A percentile compares a stretch with the other conserved stretches of the same genome.
Evolutionary conservation across 2,797 vertebrate genomes (phyloP).

Genomic region (Gastrophryne carolinensis): DNA sequence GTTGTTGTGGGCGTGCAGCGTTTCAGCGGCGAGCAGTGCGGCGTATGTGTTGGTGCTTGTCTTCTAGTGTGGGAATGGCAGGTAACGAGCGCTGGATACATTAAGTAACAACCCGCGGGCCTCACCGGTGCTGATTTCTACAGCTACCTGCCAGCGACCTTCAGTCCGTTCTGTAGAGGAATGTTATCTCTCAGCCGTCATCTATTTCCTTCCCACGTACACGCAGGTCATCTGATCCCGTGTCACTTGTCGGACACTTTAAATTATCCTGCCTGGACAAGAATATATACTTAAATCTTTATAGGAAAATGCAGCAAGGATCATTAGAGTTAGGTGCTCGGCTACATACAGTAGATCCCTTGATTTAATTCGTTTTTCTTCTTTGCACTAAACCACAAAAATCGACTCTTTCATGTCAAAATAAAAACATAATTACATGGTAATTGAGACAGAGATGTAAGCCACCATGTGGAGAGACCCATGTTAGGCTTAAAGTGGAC

Average conservation of each 20-base stretch:
- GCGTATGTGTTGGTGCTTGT: slow-evolving; percentile 22
- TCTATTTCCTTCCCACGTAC: not conserved
- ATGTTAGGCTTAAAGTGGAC: too few relatives aligned
- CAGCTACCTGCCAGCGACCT: slow-evolving; percentile 12
- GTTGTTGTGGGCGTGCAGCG: slow-evolving; percentile 17
- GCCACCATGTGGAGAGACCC: too few relatives aligned
- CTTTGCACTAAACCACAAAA: too few relatives aligned
- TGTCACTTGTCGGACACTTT: not conserved
- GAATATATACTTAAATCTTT: too few relatives aligned
- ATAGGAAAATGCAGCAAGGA: too few relatives aligned
- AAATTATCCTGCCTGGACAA: too few relatives aligned
- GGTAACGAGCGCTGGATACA: not conserved
- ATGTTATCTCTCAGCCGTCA: slow-evolving; percentile 24
- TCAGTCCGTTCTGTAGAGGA: not conserved
- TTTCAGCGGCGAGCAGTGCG: not conserved
- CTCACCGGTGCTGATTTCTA: not conserved
- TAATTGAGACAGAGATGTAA: too few relatives aligned
- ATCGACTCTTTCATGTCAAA: too few relatives aligned
- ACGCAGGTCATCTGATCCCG: not conserved
- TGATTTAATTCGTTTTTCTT: too few relatives aligned
- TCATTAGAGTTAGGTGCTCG: too few relatives aligned
- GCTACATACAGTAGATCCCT: too few relatives aligned
- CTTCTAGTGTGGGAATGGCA: not conserved
- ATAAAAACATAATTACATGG: too few relatives aligned
- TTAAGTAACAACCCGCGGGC: not conserved